phyloP scores from a whole-genome alignment of 1,140 invertebrate species.

The Pachypeltis micranthus region DNA sequence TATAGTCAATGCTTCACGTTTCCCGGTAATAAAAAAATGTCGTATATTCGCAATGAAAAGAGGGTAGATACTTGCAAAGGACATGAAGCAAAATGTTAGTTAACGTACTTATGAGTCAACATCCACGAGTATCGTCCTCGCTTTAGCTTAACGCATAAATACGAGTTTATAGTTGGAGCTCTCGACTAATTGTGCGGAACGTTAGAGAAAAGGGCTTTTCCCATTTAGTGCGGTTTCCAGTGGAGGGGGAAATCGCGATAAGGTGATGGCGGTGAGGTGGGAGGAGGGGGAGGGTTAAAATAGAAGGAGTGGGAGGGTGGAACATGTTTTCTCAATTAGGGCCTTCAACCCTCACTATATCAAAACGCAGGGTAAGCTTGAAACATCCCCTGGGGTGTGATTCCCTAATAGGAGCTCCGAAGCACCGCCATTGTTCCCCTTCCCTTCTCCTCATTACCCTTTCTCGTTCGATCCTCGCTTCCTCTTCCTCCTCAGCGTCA shows the following conservation, averaged over 20 bases:
- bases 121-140: not conserved
- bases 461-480: not conserved
- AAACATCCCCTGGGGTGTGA: slow-evolving; percentile 5
- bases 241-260: too few species aligned
- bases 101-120: not conserved
- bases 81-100: not conserved
- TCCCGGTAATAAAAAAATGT: too few species aligned
- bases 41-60: too few species aligned
- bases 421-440: not conserved
- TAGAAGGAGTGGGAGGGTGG: not conserved
- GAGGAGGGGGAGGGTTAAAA: too few species aligned
- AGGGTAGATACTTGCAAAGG: not conserved
- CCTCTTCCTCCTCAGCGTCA: not conserved
- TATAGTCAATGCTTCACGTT: too few species aligned
- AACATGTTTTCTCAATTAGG: slow-evolving; percentile 7
- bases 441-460: not conserved
- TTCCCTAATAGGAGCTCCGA: slow-evolving; percentile 1
- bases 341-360: slow-evolving; percentile 8
- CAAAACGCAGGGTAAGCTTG: not conserved
- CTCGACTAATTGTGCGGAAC: not conserved
- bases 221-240: slow-evolving; percentile 1
- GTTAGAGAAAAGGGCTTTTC: slow-evolving; percentile 1
- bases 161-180: not conserved
- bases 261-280: too few species aligned
- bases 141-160: not conserved